A percentile compares a stretch with the other conserved stretches of the same genome.
Evolutionary conservation across 1,140 invertebrate genomes (phyloP).

Genomic region (Ceratina australensis): DNA sequence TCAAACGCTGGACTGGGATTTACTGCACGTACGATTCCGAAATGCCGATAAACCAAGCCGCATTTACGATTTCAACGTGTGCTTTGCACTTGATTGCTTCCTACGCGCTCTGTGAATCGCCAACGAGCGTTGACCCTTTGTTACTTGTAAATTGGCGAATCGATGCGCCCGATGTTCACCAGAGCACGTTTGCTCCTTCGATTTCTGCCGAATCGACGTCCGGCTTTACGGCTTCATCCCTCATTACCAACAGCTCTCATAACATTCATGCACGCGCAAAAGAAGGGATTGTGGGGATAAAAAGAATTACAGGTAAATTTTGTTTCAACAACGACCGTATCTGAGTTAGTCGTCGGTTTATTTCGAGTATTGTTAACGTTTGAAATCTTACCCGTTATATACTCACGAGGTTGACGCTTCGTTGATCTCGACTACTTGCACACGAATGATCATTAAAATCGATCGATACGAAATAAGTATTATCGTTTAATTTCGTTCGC

Average conservation of each 20-base stretch:
- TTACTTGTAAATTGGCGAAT: conserved; percentile 41
- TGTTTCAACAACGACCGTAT: conserved; percentile 46
- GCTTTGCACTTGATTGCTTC: conserved; percentile 47
- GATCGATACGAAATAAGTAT: conserved; percentile 37
- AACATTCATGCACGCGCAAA: neutral
- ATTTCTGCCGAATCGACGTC: too few species aligned
- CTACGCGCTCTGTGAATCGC: conserved; percentile 32
- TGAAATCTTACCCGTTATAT: conserved; percentile 57
- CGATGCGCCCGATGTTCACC: conserved; percentile 32
- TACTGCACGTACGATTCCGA: conserved; percentile 39
- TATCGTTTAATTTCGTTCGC: neutral
- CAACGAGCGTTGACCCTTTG: conserved; percentile 44
- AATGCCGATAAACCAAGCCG: conserved; percentile 43
- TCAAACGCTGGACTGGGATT: conserved; percentile 30
- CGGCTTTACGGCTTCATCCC: neutral
- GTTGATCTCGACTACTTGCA: conserved; percentile 52
- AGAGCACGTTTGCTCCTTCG: neutral
- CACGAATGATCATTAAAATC: conserved; percentile 40
- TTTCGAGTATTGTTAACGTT: conserved; percentile 60
- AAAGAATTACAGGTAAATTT: conserved; percentile 5
- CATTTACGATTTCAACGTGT: conserved; percentile 49
- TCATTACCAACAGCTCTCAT: neutral
- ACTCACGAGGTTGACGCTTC: conserved; percentile 56
- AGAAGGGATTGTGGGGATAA: neutral
- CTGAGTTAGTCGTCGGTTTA: conserved; percentile 56